Evolutionary conservation across 2,888 invertebrate species (phyloP), one percentile per base, ranked within the genome.

Genomic region (Carpatolechia fugitivella): DNA sequence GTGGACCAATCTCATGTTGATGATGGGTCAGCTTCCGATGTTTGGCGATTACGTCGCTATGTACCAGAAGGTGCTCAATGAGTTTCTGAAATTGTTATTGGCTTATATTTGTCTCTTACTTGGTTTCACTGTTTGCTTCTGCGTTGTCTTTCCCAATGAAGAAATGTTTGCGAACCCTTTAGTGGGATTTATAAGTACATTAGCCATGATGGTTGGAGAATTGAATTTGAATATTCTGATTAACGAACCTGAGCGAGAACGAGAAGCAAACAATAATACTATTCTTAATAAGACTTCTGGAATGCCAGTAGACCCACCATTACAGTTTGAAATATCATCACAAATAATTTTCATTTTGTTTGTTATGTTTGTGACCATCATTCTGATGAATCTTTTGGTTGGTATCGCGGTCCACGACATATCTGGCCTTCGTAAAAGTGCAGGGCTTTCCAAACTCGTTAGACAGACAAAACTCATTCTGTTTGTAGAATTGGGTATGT

Each of bases 141-240:
- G 96, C 78, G 96, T 97, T 0, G 94, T 97, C 54, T 97, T 96
- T 75, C 96, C 96, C 0, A 93, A 94, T 51, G 95, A 95, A 14
- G 94, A 95, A 49, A 94, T 95, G 56, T 96, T 96, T 80, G 93
- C 95, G 1, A 95, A 96, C 79, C 96, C 96, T 0, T 92, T 96
- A 55, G 95, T 95, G 82, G 96, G 96, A 3, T 92, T 96, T 52
- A 95, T 96, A 14, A 95, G 95, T 48, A 95, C 96, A 0, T 76
- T 96, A 54, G 95, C 96, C 0, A 96, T 96, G 96, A 96, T 96
- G 96, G 96, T 96, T 0, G 96, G 96, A 0, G 96, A 96, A 75
- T 83, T 96, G 52, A 95, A 95, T 72, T 85, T 96, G 40, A 94
- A 94, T 65, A 91, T 95, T 51, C 78, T 95, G 24, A 93, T 95